These are phyloP conservation scores for Cliona cf. orientalis DNA, from an alignment of 37 sponge, comb jelly and placozoan genomes.

Conservation along the genomic window DNA sequence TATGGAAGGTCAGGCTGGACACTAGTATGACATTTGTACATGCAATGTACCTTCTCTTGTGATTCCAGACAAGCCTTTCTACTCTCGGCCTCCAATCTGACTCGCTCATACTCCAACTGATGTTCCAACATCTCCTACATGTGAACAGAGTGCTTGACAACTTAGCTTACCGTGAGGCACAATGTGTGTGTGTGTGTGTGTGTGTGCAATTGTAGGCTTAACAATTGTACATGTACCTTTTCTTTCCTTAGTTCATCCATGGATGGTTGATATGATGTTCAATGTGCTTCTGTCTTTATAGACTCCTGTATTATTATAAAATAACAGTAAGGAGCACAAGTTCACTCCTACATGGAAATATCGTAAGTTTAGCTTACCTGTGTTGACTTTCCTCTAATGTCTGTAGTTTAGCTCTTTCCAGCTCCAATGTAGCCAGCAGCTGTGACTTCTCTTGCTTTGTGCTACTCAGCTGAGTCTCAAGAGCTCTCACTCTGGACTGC, in stretches of 20 bases:
- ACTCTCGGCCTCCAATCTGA: conserved; percentile 69
- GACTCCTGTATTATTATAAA: conserved; percentile 43
- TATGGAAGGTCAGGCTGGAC: no score
- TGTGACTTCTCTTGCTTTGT: conserved; percentile 74
- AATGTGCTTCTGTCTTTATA: conserved; percentile 56
- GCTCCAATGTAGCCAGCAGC: conserved; percentile 72
- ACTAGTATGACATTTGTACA: no score
- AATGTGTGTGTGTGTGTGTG: no score
- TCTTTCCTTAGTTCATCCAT: conserved; percentile 74
- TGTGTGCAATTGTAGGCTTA: no score
- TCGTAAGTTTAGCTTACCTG: no score
- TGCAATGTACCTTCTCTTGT: conserved; percentile 77
- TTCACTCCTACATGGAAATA: no score
- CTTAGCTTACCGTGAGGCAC: no score
- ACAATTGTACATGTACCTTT: no score
- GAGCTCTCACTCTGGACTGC: conserved; percentile 36
- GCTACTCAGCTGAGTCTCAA: conserved; percentile 61
- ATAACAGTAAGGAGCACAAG: no score
- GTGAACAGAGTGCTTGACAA: no score
- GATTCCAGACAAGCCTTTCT: conserved; percentile 59
- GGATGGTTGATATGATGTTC: conserved; percentile 31
- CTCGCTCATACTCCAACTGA: conserved; percentile 78
- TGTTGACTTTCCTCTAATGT: conserved; percentile 72
- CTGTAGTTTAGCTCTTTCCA: conserved; percentile 63
- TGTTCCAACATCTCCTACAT: conserved; percentile 74